Evolutionary conservation across 2,888 invertebrate species (phyloP), one percentile per base, ranked within the genome.

Genomic region (Pheosia gnoma): DNA sequence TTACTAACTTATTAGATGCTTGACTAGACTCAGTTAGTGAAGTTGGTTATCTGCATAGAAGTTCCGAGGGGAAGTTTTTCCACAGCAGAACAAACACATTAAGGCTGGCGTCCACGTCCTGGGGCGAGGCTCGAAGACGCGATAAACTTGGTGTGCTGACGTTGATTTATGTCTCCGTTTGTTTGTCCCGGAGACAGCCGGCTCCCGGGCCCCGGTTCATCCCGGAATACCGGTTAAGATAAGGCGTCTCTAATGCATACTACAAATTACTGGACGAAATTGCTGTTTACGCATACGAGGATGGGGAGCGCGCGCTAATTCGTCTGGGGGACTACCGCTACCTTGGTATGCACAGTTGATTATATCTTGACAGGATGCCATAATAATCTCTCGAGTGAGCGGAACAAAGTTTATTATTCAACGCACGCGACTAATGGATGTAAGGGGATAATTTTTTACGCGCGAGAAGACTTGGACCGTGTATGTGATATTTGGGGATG

Each of bases 101-200:
- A 87, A 87, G 85, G 85, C 80, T 82, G 77, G 79, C 80, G 80
- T 79, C 85, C 83, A 79, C 78, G 82, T 84, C 83, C 83, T 68
- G 66, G 65, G 71, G 76, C 76, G 79, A 78, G 77, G 80, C 83
- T 81, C 81, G 83, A 84, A 84, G 84, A 81, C 83, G 88, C 87
- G 93, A 92, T 92, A 91, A 91, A 83, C 87, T 88, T 86, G 81
- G 79, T 81, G 79, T 81, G 82, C 81, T 88, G 93, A 92, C 93
- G 79, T 91, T 92, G 93, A 93, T 93, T 92, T 92, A 93, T 92
- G 89, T 88, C 86, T 86, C 82, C 83, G 89, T 89, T 91, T 90
- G 90, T 91, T 91, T 90, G 90, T 91, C 84, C 82, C 85, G 83
- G 88, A 84, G 85, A 87, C 85, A 83, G 79, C 79, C 80, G 81